Base-by-base conservation (phyloP, 1,140 invertebrate genomes). In the Pissodes strobi region DNA sequence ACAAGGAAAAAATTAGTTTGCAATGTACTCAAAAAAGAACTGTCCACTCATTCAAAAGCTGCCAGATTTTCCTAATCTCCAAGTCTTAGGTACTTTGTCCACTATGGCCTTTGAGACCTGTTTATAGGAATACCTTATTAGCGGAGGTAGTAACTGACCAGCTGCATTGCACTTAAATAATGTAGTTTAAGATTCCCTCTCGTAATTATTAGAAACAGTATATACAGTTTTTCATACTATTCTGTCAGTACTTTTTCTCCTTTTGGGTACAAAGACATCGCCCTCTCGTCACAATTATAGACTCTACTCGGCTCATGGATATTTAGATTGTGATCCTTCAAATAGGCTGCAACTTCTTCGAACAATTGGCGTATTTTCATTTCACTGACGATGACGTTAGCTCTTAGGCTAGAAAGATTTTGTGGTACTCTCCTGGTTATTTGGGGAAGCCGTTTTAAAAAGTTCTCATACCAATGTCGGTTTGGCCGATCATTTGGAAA, bases 1-100 rank as follows among this genome's bases (percentile, higher is more conserved):
- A 57, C 74, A 74, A 12, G 68, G 62, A 39, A 72, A 37, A 61
- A 80, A 79, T 8, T 75, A 62, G 61, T 80, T 77, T 10, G 69
- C 57, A 10, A 81, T 69, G 52, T 76, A 82, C 63, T 81, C 78
- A 61, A 73, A 80, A 69, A 81, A 82, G n/a, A n/a, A n/a, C n/a
- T n/a, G n/a, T n/a, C n/a, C n/a, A n/a, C 56, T 45, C 41, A 57
- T 38, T 27, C 30, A 22, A 21, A n/a, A 69, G 67, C 23, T 53
- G 23, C 37, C 41, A 60, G 27, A 17, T 2, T 51, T 41, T 17
- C 27, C 12, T 30, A 12, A 6, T 30, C 27, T 30, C 27, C 5
- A 12, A 30, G 27, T 30, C 4, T 6, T 30, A 30, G n/a, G n/a
- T n/a, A n/a, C n/a, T n/a, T n/a, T n/a, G n/a, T n/a, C n/a, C n/a